phyloP scores from a whole-genome alignment of 2,113 vertebrate genomes.

The Scortum barcoo region DNA sequence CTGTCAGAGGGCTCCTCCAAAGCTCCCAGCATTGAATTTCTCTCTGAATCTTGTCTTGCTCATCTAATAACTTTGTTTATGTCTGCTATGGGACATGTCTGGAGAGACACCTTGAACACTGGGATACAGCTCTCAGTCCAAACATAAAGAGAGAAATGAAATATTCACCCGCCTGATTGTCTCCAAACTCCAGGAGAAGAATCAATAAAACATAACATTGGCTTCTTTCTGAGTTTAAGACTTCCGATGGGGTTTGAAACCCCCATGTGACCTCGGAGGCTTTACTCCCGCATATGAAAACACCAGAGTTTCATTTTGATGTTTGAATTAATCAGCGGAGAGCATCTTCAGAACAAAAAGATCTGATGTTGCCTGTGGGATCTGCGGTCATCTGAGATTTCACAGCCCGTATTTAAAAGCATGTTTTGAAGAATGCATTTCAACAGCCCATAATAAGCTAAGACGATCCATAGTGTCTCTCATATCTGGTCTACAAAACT shows the following conservation, averaged over 20 bases:
- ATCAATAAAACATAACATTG: constrained; percentile 83
- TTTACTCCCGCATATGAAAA: constrained; percentile 73
- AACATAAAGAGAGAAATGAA: constrained; percentile 79
- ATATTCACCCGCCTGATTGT: constrained; percentile 81
- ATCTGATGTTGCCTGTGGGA: constrained; percentile 82
- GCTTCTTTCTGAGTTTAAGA: constrained; percentile 78
- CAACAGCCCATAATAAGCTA: constrained; percentile 72
- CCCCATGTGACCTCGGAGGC: constrained; percentile 69
- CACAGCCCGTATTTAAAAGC: constrained; percentile 74
- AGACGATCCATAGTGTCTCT: constrained; percentile 59
- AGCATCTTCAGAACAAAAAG: constrained; percentile 82
- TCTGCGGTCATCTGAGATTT: constrained; percentile 76
- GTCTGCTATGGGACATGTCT: constrained; percentile 71
- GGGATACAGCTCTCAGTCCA: constrained; percentile 72
- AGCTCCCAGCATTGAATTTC: constrained; percentile 58
- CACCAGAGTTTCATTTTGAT: constrained; percentile 81
- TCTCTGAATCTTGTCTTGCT: constrained; percentile 71
- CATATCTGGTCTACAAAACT: constrained; percentile 60
- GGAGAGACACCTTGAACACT: constrained; percentile 77
- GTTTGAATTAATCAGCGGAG: constrained; percentile 84
- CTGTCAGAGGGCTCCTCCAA: constrained; percentile 63
- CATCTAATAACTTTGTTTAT: constrained; percentile 82
- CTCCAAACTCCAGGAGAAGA: constrained; percentile 78
- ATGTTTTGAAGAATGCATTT: constrained; percentile 77
- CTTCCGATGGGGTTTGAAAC: constrained; percentile 78